A percentile compares a stretch with the other conserved stretches of the same genome.
Evolutionary conservation across 2,113 vertebrate species (phyloP).

Genomic region (Arenaria interpres): DNA sequence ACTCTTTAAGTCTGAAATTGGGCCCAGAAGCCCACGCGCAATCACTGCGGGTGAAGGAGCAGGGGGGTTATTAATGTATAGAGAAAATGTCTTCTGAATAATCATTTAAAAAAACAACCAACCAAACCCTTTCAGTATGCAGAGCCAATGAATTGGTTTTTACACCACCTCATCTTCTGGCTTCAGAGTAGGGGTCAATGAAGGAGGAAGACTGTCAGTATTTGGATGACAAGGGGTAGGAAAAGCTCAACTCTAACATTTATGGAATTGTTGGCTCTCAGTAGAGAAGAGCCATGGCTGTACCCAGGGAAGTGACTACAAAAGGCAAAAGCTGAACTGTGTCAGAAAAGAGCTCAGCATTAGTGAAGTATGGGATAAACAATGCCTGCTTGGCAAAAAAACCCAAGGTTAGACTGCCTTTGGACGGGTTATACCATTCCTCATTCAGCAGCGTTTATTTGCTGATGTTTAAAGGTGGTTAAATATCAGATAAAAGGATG

Average conservation of each 20-base stretch:
- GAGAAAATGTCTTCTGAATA: not conserved
- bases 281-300: not conserved
- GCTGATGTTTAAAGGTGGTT: not conserved
- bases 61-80: not conserved
- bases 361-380: not conserved
- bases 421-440: not conserved
- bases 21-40: not conserved
- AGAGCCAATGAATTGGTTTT: not conserved
- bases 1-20: not conserved
- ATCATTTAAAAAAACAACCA: not conserved
- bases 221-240: not conserved
- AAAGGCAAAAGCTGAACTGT: not conserved
- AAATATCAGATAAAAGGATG: not conserved
- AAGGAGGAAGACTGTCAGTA: not conserved
- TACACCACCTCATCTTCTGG: not conserved
- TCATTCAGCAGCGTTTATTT: not conserved
- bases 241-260: not conserved
- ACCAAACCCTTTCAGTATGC: not conserved
- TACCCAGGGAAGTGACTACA: not conserved
- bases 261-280: not conserved
- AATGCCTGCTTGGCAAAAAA: not conserved
- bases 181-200: not conserved
- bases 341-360: not conserved
- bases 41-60: not conserved
- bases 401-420: not conserved